Percentiles rank a stretch among this genome's conserved stretches.
phyloP scores from a whole-genome alignment of 2,113 vertebrate genomes.

The Dinomys branickii region DNA sequence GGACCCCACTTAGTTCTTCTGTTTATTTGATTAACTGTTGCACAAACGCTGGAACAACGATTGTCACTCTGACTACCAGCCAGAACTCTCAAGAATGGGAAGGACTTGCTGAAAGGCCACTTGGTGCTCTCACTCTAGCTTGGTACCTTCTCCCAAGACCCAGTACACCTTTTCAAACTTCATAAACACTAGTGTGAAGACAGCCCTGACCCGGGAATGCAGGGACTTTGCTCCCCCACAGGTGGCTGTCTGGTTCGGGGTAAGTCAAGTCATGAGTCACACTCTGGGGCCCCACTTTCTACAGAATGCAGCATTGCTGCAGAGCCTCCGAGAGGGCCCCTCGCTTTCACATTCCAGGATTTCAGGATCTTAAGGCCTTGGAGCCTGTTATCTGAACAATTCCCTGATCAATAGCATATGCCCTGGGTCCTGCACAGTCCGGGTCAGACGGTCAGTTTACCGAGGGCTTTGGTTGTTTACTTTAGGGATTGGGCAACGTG shows the following conservation, averaged over 20 bases:
- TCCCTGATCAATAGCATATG: constrained; percentile 59
- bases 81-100: constrained; percentile 47
- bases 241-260: background rate
- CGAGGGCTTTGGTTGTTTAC: constrained; percentile 74
- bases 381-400: constrained; percentile 57
- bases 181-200: background rate
- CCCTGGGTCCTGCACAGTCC: background rate
- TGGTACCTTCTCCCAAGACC: background rate
- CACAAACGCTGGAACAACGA: constrained; percentile 60
- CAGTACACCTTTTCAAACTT: background rate
- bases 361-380: constrained; percentile 45
- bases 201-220: background rate
- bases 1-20: background rate
- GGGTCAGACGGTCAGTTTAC: constrained; percentile 65
- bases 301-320: background rate
- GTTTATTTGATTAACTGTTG: constrained; percentile 66
- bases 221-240: background rate
- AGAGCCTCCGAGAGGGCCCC: background rate
- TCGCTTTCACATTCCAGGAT: constrained; percentile 51
- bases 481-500: constrained; percentile 75
- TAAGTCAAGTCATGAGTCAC: background rate
- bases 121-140: background rate
- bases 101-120: constrained; percentile 45
- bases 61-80: constrained; percentile 21
- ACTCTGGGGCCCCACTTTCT: background rate